Evolutionary conservation across 2,888 invertebrate species (phyloP), one percentile per base, ranked within the genome.

Genomic region (Machimus atricapillus): DNA sequence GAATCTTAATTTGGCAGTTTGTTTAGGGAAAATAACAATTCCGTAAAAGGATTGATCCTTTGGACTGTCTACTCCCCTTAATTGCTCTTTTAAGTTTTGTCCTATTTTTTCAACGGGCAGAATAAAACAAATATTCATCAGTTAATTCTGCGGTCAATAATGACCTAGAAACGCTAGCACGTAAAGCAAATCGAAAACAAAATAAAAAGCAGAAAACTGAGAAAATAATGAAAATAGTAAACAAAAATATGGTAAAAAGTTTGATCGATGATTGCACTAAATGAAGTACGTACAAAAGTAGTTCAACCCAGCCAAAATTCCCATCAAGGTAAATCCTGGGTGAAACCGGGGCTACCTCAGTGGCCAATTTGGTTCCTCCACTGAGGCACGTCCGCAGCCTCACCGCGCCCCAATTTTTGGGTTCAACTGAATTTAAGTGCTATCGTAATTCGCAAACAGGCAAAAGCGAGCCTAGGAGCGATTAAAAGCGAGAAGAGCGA

Each of bases 191-290:
- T 2, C 27, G 23, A 4, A 66, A 66, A 12, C 5, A 56, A 58
- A 78, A 78, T 43, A 4, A 23, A 40, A n/a, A 40, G 9, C 37
- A 77, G 40, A 43, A 78, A 78, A 43, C 23, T 43, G 37, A 23
- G 19, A 19, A 23, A n/a, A 31, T 66, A 66, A 66, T 66, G 8
- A 77, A 77, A 77, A 31, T 77, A 77, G 16, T 37, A 37, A 34
- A 77, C 31, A 46, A 46, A 81, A 52, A 52, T 9, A 27, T 56
- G 14, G 56, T 27, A 8, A 31, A 81, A 81, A 81, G 81, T 81
- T 81, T 81, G 81, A 81, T 81, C 81, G 81, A 81, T 81, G 46
- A 79, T 78, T 66, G 23, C 66, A 23, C 27, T 66, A 66, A 66
- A 19, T 66, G 66, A 66, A 66, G 4, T 27, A 66, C 4, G 66